A percentile compares a stretch with the other conserved stretches of the same genome.
Evolutionary conservation across 2,113 vertebrate genomes (phyloP).

Genomic region (Odontophorus gujanensis): DNA sequence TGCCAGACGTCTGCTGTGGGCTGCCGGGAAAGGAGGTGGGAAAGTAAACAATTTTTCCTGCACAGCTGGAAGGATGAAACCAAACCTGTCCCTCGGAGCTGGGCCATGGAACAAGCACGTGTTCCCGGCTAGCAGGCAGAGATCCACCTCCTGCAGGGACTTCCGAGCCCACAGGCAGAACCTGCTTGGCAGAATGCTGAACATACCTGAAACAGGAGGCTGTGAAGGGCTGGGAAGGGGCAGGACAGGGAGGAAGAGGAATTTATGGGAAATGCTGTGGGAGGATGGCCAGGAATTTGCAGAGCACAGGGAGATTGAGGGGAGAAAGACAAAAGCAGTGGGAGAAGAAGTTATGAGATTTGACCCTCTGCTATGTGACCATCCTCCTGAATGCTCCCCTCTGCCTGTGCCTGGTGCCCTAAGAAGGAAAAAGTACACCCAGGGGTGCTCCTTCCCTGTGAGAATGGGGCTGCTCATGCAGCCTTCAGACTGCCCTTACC

Average conservation of each 20-base stretch:
- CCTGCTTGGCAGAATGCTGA: background rate
- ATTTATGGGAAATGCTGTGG: background rate
- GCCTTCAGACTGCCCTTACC: background rate
- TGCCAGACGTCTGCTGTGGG: background rate
- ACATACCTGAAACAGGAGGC: background rate
- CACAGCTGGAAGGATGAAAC: background rate
- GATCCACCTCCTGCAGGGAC: background rate
- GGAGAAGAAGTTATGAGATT: background rate
- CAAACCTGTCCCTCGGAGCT: background rate
- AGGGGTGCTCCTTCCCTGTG: background rate
- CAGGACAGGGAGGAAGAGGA: background rate
- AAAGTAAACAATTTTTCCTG: background rate
- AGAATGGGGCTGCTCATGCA: background rate
- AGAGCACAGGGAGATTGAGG: background rate
- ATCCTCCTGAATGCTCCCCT: background rate
- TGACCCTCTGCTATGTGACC: accelerated
- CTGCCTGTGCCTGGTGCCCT: background rate
- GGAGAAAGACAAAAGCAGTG: background rate
- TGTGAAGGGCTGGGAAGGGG: background rate
- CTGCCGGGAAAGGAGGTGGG: background rate
- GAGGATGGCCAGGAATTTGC: background rate
- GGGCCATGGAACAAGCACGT: background rate
- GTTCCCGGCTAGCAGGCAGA: background rate
- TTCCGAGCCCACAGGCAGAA: background rate
- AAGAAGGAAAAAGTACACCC: background rate